Base-by-base conservation (phyloP, 2,888 invertebrate genomes). In the Frankliniella intonsa region DNA sequence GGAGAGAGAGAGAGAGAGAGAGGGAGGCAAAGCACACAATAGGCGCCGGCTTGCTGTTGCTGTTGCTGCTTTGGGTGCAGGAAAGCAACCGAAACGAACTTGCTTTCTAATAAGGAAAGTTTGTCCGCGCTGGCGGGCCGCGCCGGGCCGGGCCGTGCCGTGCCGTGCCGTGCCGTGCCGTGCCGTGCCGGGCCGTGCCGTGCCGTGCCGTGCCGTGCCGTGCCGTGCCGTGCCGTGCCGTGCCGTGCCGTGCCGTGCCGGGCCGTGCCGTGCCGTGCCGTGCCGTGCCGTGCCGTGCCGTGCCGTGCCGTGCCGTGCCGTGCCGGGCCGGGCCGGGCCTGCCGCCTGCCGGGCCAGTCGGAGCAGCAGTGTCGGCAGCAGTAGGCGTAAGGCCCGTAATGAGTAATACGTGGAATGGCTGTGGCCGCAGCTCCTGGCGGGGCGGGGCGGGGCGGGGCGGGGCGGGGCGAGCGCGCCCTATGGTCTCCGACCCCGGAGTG, bases 51-150 rank as follows among this genome's bases (percentile, higher is more conserved):
- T n/a, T 22, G n/a, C 69, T 3, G 22, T 19, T 19, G n/a, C n/a
- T n/a, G n/a, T 38, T 38, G 38, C 5, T 38, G 69, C 69, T 17
- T 19, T 62, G 62, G 62, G 62, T 62, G 62, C 62, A 11, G 69
- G 22, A 69, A 69, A 69, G 69, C 69, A 25, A 76, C 69, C 69
- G 69, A 76, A 76, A 25, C 69, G 22, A 76, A 76, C 69, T 76
- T n/a, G 69, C 25, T 76, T 25, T 76, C 69, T 76, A 76, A 76
- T 76, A 76, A 76, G 25, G 69, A 76, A 76, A 76, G 69, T 76
- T 76, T 76, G 69, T 19, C 55, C 17, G 19, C 19, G 12, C 55
- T 10, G 55, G 11, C 14, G 55, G 62, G 62, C 62, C 19, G 62
- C 17, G 62, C 62, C 14, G 62, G n/a, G 62, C 62, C 5, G 38